Conservation (phyloP, 2,888 invertebrate genomes). For the Trichopoda pennipes region DNA sequence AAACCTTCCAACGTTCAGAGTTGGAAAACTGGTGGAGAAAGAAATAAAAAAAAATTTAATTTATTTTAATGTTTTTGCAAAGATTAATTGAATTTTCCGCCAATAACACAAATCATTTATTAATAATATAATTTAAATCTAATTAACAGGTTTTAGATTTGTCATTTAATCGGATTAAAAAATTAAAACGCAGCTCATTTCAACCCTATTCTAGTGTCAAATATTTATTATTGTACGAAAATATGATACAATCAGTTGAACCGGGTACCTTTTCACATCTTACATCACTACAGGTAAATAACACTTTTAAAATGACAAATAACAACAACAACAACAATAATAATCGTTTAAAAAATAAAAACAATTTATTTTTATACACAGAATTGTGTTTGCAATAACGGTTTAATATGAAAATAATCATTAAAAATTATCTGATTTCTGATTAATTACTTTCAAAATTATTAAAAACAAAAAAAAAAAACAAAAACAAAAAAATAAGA, state of each 20-base stretch:
- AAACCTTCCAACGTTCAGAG: too few species aligned
- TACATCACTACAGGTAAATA: constrained; percentile 78
- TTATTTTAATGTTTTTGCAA: too few species aligned
- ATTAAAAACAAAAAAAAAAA: neutral
- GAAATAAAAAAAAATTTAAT: neutral
- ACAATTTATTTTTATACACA: neutral
- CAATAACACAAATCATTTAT: neutral
- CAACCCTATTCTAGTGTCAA: constrained; percentile 76
- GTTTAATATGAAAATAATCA: constrained; percentile 16
- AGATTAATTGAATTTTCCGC: too few species aligned
- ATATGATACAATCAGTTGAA: constrained; percentile 80
- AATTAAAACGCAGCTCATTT: constrained; percentile 78
- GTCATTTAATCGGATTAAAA: constrained; percentile 80
- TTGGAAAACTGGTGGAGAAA: neutral
- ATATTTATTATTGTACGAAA: constrained; percentile 80
- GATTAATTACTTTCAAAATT: constrained; percentile 35
- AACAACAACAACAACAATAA: neutral
- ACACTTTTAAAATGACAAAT: neutral
- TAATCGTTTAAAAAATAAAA: neutral
- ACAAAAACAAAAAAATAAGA: too few species aligned
- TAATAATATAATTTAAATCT: neutral
- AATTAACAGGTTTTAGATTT: constrained; percentile 78
- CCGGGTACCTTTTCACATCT: constrained; percentile 78
- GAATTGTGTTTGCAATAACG: constrained; percentile 21
- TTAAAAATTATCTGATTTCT: constrained; percentile 35